Base-by-base conservation (phyloP, 2,113 vertebrate genomes). In the Baryphthengus martii region DNA sequence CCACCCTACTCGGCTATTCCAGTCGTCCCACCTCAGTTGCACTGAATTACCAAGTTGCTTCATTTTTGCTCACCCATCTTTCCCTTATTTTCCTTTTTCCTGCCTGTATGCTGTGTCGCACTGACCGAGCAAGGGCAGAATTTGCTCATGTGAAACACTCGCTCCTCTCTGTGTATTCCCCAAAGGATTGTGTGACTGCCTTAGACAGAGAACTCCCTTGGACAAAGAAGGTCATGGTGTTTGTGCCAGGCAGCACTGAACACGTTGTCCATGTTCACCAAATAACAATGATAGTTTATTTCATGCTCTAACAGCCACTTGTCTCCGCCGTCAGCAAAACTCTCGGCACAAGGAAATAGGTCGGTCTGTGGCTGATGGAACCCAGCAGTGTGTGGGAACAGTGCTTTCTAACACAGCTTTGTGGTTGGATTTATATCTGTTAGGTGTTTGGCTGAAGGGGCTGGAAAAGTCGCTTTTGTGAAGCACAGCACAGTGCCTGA, bases 401-500 rank as follows among this genome's bases (percentile, higher is more conserved):
- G 42, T 19, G 42, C 61, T 86, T 74, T 40, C 28, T 94, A 61
- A 95, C 28, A 16, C 35, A 10, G 74, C 55, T 65, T 40, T 89
- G 59, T 83, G 58, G 5, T 14, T 80, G 76, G 62, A 13, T 86
- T 96, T 89, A 1, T 82, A 5, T 79, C 88, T 89, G 19, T 21
- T 56, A 99, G 99, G 97, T 99, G 99, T 93, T 90, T 99, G 93
- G 98, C 71, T 86, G 98, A 99, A 23, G 94, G 53, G 80, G 90
- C 94, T 40, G 99, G 99, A 94, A 97, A 99, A 1, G 98, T 99
- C 2, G 98, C 99, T 77, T 99, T 99, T 93, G 97, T 98, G 85
- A 99, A 99, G 95, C 98, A 99, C 96, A 99, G 98, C 20, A 99
- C 98, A 8, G 98, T 99, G 9, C 61, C 33, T 45, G 98, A 99